Evolutionary conservation across 2,113 vertebrate genomes (phyloP).

Genomic region (Muntiacus reevesi): DNA sequence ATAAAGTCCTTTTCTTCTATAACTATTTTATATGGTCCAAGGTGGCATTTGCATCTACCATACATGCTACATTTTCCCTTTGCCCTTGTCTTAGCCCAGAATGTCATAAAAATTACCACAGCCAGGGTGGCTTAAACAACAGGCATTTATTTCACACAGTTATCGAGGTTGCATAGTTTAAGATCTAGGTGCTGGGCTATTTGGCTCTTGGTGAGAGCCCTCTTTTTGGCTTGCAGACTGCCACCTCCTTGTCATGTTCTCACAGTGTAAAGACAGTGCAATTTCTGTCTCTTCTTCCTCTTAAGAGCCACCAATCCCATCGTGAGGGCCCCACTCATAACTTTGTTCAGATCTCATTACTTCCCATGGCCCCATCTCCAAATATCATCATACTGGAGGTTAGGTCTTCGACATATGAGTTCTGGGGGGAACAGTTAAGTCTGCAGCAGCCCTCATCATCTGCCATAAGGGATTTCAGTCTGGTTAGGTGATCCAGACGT

Average conservation of each 20-base stretch:
- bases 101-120: neutral
- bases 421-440: neutral
- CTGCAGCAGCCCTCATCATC: neutral
- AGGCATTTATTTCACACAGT: neutral
- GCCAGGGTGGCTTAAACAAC: neutral
- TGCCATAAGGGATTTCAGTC: neutral
- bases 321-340: neutral
- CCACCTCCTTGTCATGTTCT: neutral
- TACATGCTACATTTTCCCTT: neutral
- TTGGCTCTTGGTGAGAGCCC: neutral
- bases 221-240: neutral
- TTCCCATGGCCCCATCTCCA: neutral
- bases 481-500: neutral
- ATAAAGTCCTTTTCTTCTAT: neutral
- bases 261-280: neutral
- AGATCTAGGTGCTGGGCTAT: neutral
- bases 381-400: neutral
- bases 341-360: neutral
- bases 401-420: neutral
- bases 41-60: neutral
- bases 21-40: neutral
- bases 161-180: neutral
- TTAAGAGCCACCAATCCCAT: neutral
- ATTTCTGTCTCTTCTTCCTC: neutral
- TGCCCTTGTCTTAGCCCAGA: neutral